Percentiles rank a stretch among this genome's conserved stretches.
phyloP scores from a whole-genome alignment of 37 sponge, comb jelly and placozoan genomes.

The Halisarca cf. caerulea region DNA sequence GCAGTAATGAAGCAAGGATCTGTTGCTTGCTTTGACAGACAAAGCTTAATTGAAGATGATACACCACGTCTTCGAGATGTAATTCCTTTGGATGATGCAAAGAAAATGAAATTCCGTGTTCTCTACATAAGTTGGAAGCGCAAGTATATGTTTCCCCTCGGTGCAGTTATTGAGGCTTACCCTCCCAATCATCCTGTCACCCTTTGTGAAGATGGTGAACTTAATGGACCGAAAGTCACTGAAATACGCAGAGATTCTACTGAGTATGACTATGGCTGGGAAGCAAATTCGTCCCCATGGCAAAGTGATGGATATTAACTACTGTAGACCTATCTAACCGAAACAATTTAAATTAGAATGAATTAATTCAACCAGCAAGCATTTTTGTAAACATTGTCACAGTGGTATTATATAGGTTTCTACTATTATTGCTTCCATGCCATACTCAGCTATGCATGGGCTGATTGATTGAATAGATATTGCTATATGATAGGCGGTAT shows the following conservation, averaged over 20 bases:
- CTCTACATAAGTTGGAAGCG: constrained; percentile 35
- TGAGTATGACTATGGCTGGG: constrained; percentile 7
- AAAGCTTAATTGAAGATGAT: background rate
- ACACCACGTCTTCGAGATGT: constrained; percentile 46
- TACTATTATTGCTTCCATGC: no score
- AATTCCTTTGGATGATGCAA: constrained; percentile 51
- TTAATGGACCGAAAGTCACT: no score
- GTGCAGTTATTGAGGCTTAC: constrained; percentile 43
- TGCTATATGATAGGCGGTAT: no score
- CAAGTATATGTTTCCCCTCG: constrained; percentile 49
- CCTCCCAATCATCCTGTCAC: constrained; percentile 29
- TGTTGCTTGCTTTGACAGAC: constrained; percentile 46
- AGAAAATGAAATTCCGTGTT: constrained; percentile 50
- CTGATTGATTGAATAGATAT: no score
- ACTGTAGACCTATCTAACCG: no score
- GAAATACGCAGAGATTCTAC: constrained; percentile 11
- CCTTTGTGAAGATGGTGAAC: background rate
- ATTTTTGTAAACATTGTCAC: no score
- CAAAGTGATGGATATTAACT: background rate
- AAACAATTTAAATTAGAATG: no score
- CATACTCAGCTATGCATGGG: no score
- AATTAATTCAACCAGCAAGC: no score
- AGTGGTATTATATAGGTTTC: no score
- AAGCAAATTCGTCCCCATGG: no score
- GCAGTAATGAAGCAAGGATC: constrained; percentile 10